A percentile compares a stretch with the other conserved stretches of the same genome.
Conservation (phyloP, 2,888 invertebrate species). For the Nasonovia ribisnigri region DNA sequence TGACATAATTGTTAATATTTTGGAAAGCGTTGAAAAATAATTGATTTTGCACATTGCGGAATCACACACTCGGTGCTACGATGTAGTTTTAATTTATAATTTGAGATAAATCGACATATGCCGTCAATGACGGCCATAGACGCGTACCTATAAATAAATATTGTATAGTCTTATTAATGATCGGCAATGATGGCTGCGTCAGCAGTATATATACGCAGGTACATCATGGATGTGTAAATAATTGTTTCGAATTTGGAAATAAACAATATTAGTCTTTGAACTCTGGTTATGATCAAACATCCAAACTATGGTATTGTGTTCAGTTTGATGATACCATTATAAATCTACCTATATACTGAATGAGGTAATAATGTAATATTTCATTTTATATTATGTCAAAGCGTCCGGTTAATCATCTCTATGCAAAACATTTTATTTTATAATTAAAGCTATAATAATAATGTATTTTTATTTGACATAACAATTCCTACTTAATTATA, state of each 20-base stretch:
- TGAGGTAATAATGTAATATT: neutral
- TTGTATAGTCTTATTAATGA: no score
- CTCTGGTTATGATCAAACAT: no score
- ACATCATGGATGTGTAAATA: no score
- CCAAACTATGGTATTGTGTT: no score
- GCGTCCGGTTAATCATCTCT: neutral
- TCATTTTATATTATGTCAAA: neutral
- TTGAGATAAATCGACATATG: neutral
- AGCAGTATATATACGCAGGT: no score
- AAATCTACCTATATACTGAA: neutral
- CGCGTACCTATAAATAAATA: neutral
- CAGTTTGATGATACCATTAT: neutral
- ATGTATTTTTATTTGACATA: neutral
- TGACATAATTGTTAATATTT: neutral
- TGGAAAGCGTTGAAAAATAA: constrained; percentile 45
- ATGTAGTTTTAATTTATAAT: neutral
- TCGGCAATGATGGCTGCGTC: no score
- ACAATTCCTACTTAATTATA: neutral
- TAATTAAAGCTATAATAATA: no score
- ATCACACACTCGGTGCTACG: neutral
- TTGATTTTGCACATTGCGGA: neutral
- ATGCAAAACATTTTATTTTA: neutral
- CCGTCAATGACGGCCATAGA: neutral
- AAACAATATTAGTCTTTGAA: no score
- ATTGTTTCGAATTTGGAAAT: no score